Percentiles rank a stretch among this genome's conserved stretches.
Evolutionary conservation across 2,888 invertebrate genomes (phyloP).

Genomic region (Empis stercorea): DNA sequence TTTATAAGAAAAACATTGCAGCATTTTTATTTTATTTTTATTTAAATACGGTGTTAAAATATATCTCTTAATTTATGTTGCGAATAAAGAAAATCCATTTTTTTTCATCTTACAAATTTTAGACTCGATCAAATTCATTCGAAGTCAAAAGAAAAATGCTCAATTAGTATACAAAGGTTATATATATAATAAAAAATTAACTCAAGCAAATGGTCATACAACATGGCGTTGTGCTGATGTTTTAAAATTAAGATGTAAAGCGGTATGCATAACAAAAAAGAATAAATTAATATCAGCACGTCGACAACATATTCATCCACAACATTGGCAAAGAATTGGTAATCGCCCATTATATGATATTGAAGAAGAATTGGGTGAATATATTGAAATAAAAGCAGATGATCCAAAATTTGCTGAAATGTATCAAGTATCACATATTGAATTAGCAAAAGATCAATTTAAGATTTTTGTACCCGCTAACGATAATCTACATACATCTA

Average conservation of each 20-base stretch:
- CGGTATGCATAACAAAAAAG: constrained; percentile 34
- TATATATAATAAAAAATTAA: constrained; percentile 37
- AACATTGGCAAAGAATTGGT: constrained; percentile 30
- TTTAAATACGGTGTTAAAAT: constrained; percentile 5
- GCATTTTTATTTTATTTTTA: constrained; percentile 3
- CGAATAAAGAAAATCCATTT: background rate
- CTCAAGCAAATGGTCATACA: constrained; percentile 36
- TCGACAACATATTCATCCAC: constrained; percentile 29
- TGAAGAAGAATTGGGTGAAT: constrained; percentile 34
- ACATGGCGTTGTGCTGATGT: constrained; percentile 37
- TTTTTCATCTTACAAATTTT: constrained; percentile 11
- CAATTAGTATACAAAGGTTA: constrained; percentile 35
- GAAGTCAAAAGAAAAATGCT: constrained; percentile 38
- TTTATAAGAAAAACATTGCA: background rate
- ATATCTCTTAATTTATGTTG: background rate
- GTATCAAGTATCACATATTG: constrained; percentile 19
- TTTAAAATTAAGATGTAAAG: constrained; percentile 33
- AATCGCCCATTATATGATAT: constrained; percentile 28
- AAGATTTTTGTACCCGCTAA: constrained; percentile 28
- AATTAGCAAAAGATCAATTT: constrained; percentile 27
- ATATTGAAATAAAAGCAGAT: constrained; percentile 30
- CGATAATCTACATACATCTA: constrained; percentile 1
- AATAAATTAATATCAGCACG: constrained; percentile 27
- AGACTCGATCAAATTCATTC: constrained; percentile 32
- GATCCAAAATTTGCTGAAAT: constrained; percentile 27